Conservation (phyloP, 2,113 vertebrate genomes). For the Thymallus thymallus region DNA sequence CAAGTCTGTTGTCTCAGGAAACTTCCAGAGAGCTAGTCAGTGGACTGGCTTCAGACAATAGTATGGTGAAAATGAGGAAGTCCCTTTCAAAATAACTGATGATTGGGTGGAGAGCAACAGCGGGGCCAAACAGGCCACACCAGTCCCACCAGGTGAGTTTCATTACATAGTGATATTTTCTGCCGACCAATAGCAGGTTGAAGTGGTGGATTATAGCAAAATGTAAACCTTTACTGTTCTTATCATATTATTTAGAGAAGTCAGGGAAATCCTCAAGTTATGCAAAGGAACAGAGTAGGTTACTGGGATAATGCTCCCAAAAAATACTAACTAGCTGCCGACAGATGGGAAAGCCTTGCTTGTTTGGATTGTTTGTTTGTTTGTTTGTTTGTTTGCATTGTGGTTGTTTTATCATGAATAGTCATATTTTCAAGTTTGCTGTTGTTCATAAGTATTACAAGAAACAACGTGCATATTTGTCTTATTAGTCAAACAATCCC, state of each 20-base stretch:
- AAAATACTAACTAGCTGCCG: too few relatives aligned
- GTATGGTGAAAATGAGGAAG: slow-evolving; percentile 29
- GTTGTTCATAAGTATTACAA: too few relatives aligned
- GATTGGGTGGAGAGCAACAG: slow-evolving; percentile 37
- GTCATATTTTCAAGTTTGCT: neutral
- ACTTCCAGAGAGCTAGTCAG: neutral
- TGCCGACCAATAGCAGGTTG: too few relatives aligned
- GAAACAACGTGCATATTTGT: too few relatives aligned
- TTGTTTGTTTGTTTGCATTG: neutral
- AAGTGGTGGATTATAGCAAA: neutral
- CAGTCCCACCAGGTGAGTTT: slow-evolving; percentile 56
- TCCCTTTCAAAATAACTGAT: neutral
- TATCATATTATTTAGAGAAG: neutral
- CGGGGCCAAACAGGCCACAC: slow-evolving; percentile 55
- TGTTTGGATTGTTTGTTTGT: neutral
- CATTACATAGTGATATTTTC: slow-evolving; percentile 10
- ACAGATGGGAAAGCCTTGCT: too few relatives aligned
- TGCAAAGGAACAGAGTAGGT: too few relatives aligned
- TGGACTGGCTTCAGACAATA: neutral
- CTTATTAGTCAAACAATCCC: neutral
- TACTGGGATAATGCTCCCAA: too few relatives aligned
- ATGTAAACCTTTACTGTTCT: neutral
- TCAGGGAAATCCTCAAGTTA: too few relatives aligned
- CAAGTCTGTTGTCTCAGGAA: neutral
- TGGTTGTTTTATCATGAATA: too few relatives aligned